Evolutionary conservation across 2,797 vertebrate species (phyloP), one percentile per base, ranked within the genome.

Genomic region (Rallus crepitans): DNA sequence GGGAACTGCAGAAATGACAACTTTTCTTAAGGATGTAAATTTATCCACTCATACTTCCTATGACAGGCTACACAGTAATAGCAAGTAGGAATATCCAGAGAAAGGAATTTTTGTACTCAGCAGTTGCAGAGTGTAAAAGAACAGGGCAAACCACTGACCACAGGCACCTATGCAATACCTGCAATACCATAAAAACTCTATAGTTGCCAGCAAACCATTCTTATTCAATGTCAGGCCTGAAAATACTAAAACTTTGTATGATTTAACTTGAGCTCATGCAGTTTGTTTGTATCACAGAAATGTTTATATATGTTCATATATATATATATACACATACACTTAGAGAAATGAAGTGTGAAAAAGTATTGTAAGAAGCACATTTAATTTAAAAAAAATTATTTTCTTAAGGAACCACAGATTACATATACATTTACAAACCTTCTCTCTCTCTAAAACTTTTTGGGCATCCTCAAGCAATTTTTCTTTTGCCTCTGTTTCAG

Each of bases 401-500:
- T 79, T 18, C 8, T 19, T 47, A 64, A 56, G 21, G 30, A 90
- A 33, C 6, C 11, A 56, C 18, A 6, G 19, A 53, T n/a, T 45
- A 35, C 7, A 37, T 17, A n/a, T 11, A 40, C 11, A 47, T 75
- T 73, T 60, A 52, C 96, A 66, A 73, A 98, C 98, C 98, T 97
- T 95, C 60, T 98, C 97, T 45, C 96, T 96, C 73, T 87, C 95
- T 82, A 98, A 75, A 35, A 98, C 71, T 75, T 95, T 14, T 72
- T 93, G 52, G 40, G 98, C 98, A 89, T 98, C 93, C 80, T 93
- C 93, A 82, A 98, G 96, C 81, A 98, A 82, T 83, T 96, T 97
- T 65, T 98, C 97, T 64, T 98, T 98, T 93, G 98, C 97, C 47
- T 96, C 93, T 25, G 96, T 98, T 82, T 98, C 96, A 18, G 97